Evolutionary conservation across 1,140 invertebrate genomes (phyloP).

Genomic region (Camponotus floridanus): DNA sequence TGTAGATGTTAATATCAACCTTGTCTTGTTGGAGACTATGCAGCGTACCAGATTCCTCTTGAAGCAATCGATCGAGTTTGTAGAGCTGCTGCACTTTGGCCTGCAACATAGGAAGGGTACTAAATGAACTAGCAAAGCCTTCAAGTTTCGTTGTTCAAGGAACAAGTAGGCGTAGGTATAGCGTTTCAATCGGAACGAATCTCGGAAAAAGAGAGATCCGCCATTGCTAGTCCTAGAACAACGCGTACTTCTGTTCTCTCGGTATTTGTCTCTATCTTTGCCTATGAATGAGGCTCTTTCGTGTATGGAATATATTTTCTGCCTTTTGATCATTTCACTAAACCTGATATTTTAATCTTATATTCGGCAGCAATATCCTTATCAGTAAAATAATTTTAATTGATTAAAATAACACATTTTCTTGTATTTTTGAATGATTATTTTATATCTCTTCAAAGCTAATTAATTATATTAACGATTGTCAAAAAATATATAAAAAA

Average conservation of each 20-base stretch:
- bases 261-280: background rate
- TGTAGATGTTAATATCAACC: constrained; percentile 81
- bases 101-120: constrained; percentile 82
- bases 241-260: constrained; percentile 3
- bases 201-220: constrained; percentile 53
- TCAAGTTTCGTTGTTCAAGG: constrained; percentile 57
- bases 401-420: background rate
- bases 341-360: background rate
- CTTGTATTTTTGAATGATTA: background rate
- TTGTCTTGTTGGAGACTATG: constrained; percentile 95
- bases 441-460: background rate
- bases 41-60: constrained; percentile 94
- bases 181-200: constrained; percentile 70
- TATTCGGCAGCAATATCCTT: background rate
- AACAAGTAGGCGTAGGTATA: constrained; percentile 41
- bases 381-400: background rate
- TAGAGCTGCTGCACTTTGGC: constrained; percentile 93
- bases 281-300: background rate
- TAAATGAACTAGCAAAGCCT: constrained; percentile 52
- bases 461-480: constrained; percentile 10
- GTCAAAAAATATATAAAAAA: background rate
- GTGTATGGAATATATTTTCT: background rate
- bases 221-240: constrained; percentile 38
- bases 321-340: background rate
- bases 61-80: constrained; percentile 93